A percentile compares a stretch with the other conserved stretches of the same genome.
phyloP scores from a whole-genome alignment of 2,113 vertebrate species.

The Oenanthe melanoleuca region DNA sequence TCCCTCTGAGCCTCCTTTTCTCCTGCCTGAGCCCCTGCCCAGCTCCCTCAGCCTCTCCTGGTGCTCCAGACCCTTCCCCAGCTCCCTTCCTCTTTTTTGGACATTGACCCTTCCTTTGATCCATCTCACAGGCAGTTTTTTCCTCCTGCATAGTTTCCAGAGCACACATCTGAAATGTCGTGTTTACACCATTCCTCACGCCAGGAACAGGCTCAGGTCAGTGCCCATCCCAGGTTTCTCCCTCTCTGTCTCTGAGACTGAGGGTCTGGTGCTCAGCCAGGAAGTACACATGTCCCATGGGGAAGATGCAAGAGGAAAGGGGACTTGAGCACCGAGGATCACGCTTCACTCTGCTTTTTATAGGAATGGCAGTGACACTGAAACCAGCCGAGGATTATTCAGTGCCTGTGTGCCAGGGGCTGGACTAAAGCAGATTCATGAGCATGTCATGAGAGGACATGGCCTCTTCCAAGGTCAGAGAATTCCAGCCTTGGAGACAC shows the following conservation, averaged over 20 bases:
- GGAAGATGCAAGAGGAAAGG: not conserved
- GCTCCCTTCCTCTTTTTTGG: not conserved
- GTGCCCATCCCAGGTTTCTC: not conserved
- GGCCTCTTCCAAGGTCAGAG: not conserved
- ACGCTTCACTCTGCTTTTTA: not conserved
- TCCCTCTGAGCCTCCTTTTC: not conserved
- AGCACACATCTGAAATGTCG: not conserved
- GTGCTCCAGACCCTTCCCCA: not conserved
- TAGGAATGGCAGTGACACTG: not conserved
- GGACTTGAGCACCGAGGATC: not conserved
- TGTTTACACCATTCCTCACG: not conserved
- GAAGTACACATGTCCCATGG: rapidly evolving
- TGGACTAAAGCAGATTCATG: not conserved
- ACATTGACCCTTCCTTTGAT: not conserved
- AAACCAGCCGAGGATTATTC: not conserved
- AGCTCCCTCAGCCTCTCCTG: not conserved
- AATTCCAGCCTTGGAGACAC: not conserved
- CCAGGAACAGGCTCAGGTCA: not conserved
- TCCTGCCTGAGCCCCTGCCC: not conserved
- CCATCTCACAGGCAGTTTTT: not conserved
- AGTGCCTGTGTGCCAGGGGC: not conserved
- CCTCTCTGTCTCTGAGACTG: not conserved
- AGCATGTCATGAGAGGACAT: not conserved
- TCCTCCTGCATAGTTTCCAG: not conserved
- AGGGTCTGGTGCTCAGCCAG: not conserved